phyloP scores from a whole-genome alignment of 2,113 vertebrate genomes.

The Tretioscincus oriximinensis region DNA sequence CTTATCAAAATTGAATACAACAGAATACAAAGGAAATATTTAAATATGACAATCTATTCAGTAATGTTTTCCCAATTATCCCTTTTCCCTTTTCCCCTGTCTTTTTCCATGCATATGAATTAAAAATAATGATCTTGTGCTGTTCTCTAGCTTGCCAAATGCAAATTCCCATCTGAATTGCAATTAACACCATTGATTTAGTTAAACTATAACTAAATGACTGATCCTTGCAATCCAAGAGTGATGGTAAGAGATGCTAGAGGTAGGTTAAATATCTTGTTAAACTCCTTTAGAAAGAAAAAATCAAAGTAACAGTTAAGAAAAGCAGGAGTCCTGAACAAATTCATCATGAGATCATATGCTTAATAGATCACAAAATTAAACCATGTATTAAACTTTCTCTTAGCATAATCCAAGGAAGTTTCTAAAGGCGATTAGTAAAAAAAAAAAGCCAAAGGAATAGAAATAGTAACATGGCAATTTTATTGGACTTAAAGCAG shows the following conservation, averaged over 20 bases:
- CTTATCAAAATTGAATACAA: no score
- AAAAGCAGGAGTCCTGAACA: neutral
- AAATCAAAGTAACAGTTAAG: neutral
- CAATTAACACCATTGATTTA: constrained; percentile 32
- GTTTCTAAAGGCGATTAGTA: neutral
- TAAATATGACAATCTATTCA: neutral
- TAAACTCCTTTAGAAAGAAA: constrained; percentile 9
- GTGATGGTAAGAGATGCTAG: constrained; percentile 6
- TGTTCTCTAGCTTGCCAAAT: neutral
- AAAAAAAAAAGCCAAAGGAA: neutral
- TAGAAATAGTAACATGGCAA: neutral
- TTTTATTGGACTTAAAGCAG: neutral
- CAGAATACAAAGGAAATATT: neutral
- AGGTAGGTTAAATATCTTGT: constrained; percentile 31
- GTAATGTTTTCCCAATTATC: neutral
- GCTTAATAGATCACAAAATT: neutral
- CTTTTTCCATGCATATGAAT: neutral
- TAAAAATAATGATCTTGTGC: neutral
- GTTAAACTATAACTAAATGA: constrained; percentile 25
- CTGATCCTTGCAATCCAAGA: constrained; percentile 18
- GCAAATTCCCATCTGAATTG: neutral
- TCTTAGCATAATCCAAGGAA: neutral
- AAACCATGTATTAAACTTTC: no score
- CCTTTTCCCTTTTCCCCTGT: neutral
- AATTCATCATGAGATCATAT: neutral